Evolutionary conservation across 2,888 invertebrate genomes (phyloP), one percentile per base, ranked within the genome.

Genomic region (Dryococelus australis): DNA sequence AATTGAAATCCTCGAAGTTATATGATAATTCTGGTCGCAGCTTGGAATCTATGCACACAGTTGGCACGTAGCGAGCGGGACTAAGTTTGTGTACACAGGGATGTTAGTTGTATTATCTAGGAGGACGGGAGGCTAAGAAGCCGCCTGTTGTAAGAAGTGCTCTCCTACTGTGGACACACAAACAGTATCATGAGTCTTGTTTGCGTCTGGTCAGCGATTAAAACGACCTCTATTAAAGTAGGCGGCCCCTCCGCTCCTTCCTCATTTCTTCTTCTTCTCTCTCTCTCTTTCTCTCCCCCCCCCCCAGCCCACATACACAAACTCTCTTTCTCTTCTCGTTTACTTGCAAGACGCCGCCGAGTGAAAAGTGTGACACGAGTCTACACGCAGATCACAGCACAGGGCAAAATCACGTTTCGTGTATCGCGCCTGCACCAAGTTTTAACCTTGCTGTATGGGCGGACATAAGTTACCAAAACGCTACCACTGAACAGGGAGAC

Each of bases 171-270:
- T 65, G n/a, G 65, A 65, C 65, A 16, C 65, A 65, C 65, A 65
- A 65, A 65, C 65, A 65, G 65, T 65, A 12, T 65, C 65, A 65
- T 65, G 65, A 65, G 65, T 65, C 65, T 16, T 65, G 65, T 65
- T 65, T 65, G 65, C n/a, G 65, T 65, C 65, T 65, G 65, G 65
- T 65, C 65, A 65, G 65, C 65, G 65, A 65, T 65, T 65, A 65
- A 65, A 65, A 65, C 65, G 65, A 65, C 65, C 65, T 65, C 65
- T 65, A 65, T 65, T 65, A 16, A 65, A 65, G 65, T 8, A 65
- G 65, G 65, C 65, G 24, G 65, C 51, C 65, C 65, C n/a, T 24
- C 24, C 13, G n/a, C n/a, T 9, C 65, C 24, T 35, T 51, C 8
- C 51, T 51, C 51, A 51, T 65, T n/a, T n/a, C 20, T 47, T 10